Evolutionary conservation across 2,113 vertebrate genomes (phyloP), one percentile per base, ranked within the genome.

Genomic region (Vanacampus margaritifer): DNA sequence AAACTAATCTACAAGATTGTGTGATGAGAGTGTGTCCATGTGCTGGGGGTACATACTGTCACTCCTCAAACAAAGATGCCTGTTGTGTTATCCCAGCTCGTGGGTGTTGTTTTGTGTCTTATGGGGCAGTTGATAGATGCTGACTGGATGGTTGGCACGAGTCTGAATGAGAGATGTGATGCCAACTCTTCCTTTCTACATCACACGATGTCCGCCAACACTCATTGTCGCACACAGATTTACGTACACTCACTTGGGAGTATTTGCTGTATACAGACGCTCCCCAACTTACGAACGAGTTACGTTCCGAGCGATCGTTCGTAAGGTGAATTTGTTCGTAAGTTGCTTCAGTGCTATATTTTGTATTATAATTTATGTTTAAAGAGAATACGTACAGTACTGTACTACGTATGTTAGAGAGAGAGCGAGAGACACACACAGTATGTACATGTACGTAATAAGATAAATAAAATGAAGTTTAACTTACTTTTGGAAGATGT

Each of bases 51-150:
- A 56, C 60, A 64, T 23, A 58, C 61, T 66, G 64, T 37, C 73
- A 64, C 68, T 71, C 58, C 67, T 68, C 79, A 74, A 74, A 84
- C 73, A 89, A 69, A 81, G 82, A 80, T 68, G n/a, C 24, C 65
- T 76, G 75, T 88, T 88, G 78, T 83, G 64, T 67, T 66, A 73
- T 69, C 60, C 62, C 69, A 73, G 72, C 66, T 81, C 43, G 63
- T 83, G 78, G 75, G 68, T 60, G 56, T 59, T 71, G 10, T 60
- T n/a, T 63, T 43, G 68, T 68, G 61, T 43, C 32, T 62, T 67
- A 11, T 67, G 74, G 74, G 72, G 60, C 48, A 71, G 77, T 79
- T 71, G 71, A 73, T 17, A 32, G 26, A 17, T 28, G 64, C 66
- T 77, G 73, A 79, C 71, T 80, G 39, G 75, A 75, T 72, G 72